Conservation (phyloP, 2,113 vertebrate species). For the Columbina picui region DNA sequence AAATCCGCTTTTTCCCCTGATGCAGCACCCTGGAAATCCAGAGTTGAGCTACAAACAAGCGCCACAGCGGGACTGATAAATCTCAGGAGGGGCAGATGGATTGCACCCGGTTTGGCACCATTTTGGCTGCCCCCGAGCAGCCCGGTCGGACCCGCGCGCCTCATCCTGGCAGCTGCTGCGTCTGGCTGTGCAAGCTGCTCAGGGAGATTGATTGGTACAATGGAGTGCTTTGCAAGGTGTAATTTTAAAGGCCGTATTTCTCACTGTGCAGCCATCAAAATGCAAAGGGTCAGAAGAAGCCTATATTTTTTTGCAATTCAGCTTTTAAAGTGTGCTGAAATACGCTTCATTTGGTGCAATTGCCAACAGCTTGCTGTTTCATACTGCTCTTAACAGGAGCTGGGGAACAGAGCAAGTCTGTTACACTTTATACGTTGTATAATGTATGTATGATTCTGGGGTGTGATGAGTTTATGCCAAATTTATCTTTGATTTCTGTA, state of each 20-base stretch:
- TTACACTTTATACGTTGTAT: conserved; percentile 45
- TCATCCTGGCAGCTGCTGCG: neutral
- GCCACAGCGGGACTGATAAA: neutral
- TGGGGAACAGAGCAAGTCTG: conserved; percentile 41
- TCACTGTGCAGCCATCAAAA: conserved; percentile 72
- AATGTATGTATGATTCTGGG: conserved; percentile 64
- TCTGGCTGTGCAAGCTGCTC: neutral
- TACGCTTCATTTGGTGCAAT: conserved; percentile 65
- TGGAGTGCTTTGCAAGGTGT: conserved; percentile 66
- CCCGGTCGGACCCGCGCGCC: rapidly evolving
- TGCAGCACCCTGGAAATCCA: neutral
- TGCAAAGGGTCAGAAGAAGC: conserved; percentile 74
- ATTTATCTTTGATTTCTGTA: conserved; percentile 63
- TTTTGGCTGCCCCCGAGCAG: neutral
- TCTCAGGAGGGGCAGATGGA: neutral
- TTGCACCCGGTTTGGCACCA: neutral
- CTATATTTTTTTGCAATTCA: conserved; percentile 73
- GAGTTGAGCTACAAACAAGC: neutral
- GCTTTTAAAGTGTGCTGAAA: conserved; percentile 70
- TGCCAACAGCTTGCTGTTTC: conserved; percentile 66
- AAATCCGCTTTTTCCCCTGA: rapidly evolving
- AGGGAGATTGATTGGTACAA: conserved; percentile 56
- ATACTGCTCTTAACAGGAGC: conserved; percentile 42
- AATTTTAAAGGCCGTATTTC: conserved; percentile 69
- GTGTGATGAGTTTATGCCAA: conserved; percentile 62